These are phyloP conservation scores for Laupala kohalensis DNA, from an alignment of 1,140 invertebrate species.

Conservation along the genomic window DNA sequence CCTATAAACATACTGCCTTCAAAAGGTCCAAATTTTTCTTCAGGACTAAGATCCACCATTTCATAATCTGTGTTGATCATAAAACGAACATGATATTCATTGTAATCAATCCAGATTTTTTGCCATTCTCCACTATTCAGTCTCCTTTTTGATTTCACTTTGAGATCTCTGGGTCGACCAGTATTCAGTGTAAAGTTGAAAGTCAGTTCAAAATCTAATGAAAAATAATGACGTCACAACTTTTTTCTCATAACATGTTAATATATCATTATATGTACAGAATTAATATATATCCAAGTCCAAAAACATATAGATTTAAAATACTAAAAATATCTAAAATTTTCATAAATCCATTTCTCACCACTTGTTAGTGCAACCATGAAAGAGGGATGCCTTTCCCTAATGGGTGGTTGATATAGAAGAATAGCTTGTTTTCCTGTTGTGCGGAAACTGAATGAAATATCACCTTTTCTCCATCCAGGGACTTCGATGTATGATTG, in stretches of 20 bases:
- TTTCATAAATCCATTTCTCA: slow-evolving; percentile 24
- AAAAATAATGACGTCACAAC: too few relatives aligned
- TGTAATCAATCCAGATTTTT: slow-evolving; percentile 87
- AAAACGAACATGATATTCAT: slow-evolving; percentile 84
- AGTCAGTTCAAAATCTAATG: slow-evolving; percentile 67
- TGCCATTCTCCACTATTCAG: slow-evolving; percentile 89
- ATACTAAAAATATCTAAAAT: too few relatives aligned
- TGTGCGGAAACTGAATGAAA: slow-evolving; percentile 84
- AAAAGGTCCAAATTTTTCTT: slow-evolving; percentile 81
- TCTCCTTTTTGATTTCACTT: slow-evolving; percentile 63
- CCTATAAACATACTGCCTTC: slow-evolving; percentile 87
- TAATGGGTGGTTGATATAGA: slow-evolving; percentile 76
- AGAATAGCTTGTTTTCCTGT: slow-evolving; percentile 79
- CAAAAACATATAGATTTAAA: too few relatives aligned
- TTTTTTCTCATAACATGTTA: too few relatives aligned
- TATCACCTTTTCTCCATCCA: slow-evolving; percentile 80
- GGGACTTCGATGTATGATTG: slow-evolving; percentile 84
- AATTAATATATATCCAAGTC: too few relatives aligned
- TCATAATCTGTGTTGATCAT: slow-evolving; percentile 80
- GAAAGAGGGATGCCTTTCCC: slow-evolving; percentile 77
- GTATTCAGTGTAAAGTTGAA: slow-evolving; percentile 85
- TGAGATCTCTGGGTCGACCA: slow-evolving; percentile 58
- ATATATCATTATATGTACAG: too few relatives aligned
- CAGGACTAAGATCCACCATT: slow-evolving; percentile 70
- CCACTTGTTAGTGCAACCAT: slow-evolving; percentile 75